phyloP scores from a whole-genome alignment of 1,140 invertebrate genomes.

The Trichonephila clavipes region DNA sequence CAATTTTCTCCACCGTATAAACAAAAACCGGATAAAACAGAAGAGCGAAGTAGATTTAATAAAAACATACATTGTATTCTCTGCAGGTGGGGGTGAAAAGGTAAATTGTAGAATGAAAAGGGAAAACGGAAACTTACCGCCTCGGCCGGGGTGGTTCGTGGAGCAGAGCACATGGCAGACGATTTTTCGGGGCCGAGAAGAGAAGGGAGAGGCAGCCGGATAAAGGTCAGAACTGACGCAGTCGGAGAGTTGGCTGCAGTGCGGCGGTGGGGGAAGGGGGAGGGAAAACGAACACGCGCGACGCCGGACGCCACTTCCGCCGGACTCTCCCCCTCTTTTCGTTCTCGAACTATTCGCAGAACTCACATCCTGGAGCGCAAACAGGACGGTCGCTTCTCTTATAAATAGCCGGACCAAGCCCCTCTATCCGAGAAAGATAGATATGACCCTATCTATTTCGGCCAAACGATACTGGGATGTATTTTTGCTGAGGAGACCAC shows the following conservation, averaged over 20 bases:
- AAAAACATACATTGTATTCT: background rate
- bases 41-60: background rate
- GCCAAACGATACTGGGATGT: background rate
- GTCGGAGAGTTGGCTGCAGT: background rate
- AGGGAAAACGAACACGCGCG: conserved; percentile 36
- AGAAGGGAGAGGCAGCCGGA: conserved; percentile 32
- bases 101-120: background rate
- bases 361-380: conserved; percentile 57
- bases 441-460: background rate
- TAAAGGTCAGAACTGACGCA: conserved; percentile 75
- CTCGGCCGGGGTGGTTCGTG: background rate
- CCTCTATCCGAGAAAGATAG: background rate
- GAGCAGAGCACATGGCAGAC: conserved; percentile 37
- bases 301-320: conserved; percentile 55
- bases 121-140: background rate
- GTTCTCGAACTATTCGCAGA: conserved; percentile 24
- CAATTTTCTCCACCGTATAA: background rate
- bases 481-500: conserved; percentile 29
- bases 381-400: background rate
- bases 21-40: background rate
- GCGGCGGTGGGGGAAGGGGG: conserved; percentile 3
- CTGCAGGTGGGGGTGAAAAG: background rate
- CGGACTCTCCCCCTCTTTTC: background rate
- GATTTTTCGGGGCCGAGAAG: conserved; percentile 40
- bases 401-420: conserved; percentile 56